These are phyloP conservation scores for Galleria mellonella DNA, from an alignment of 1,140 invertebrate species.

Conservation along the genomic window DNA sequence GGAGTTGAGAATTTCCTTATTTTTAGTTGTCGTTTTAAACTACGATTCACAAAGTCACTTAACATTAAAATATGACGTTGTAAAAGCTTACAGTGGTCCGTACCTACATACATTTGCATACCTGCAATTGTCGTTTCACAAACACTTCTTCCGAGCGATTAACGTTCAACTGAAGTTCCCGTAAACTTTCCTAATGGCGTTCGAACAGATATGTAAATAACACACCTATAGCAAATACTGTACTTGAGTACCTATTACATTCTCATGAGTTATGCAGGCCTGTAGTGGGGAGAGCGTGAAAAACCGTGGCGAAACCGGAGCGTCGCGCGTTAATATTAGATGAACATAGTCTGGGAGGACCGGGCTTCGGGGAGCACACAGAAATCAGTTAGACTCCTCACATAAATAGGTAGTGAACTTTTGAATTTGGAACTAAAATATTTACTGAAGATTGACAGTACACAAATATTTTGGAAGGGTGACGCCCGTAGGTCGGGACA, in stretches of 20 bases:
- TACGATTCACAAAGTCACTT: no score
- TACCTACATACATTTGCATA: background rate
- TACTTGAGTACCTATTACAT: constrained; percentile 53
- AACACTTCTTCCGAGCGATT: constrained; percentile 10
- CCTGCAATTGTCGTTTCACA: background rate
- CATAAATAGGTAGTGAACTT: constrained; percentile 55
- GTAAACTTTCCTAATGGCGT: constrained; percentile 33
- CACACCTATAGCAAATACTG: constrained; percentile 41
- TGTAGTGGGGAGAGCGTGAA: constrained; percentile 54
- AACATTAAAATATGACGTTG: background rate
- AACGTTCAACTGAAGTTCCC: constrained; percentile 2
- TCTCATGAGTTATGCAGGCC: constrained; percentile 61
- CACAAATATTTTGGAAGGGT: constrained; percentile 30
- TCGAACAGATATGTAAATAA: constrained; percentile 51
- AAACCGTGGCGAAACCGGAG: constrained; percentile 43
- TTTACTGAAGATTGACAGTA: constrained; percentile 50
- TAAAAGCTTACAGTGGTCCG: background rate
- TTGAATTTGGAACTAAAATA: constrained; percentile 54
- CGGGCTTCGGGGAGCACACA: constrained; percentile 18
- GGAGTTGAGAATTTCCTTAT: no score
- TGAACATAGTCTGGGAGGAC: constrained; percentile 41
- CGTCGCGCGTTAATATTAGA: constrained; percentile 58
- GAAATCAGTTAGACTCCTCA: constrained; percentile 59
- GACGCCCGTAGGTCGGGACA: background rate
- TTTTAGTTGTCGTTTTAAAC: no score